Base-by-base conservation (phyloP, 2,113 vertebrate species). In the Neodontobutis hainanensis region DNA sequence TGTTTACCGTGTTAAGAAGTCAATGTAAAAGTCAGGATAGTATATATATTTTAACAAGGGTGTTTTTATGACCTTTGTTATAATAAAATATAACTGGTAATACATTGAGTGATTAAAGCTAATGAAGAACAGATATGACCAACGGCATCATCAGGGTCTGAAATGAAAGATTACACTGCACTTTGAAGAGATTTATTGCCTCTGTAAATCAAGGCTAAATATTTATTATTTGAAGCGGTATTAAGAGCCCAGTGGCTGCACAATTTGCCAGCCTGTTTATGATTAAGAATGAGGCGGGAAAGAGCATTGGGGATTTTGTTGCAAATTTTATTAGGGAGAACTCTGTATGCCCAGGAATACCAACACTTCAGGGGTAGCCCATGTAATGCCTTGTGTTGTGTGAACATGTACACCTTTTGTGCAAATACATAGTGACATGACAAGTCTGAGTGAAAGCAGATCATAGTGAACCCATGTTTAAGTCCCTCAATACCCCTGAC, bases 101-200 rank as follows among this genome's bases (percentile, higher is more conserved):
- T 92, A 93, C 89, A 90, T 66, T 38, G 78, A 89, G 91, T 89
- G 90, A 92, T 93, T 93, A 93, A 91, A 90, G 87, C 79, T 93
- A 94, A 94, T 92, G 89, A 92, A 93, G 85, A 92, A 89, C 92
- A 94, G 91, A 91, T 88, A 92, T 73, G 79, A 63, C 82, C 81
- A 82, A 92, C 90, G 91, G 82, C 78, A 75, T 91, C 83, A 67
- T 87, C 68, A 36, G 79, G 80, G 90, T 93, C 85, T 83, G 90
- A 91, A 92, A 94, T 92, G 88, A 92, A 92, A 94, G 90, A 91
- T 93, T 91, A 92, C 84, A 61, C 88, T 85, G 82, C 88, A 93
- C 92, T 94, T 94, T 93, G 92, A 94, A 94, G 91, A 91, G 80
- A 89, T 93, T 93, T 92, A 94, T 70, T 83, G 88, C 89, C 84